Evolutionary conservation across 2,797 vertebrate species (phyloP).

Genomic region (Crenuchus spilurus): DNA sequence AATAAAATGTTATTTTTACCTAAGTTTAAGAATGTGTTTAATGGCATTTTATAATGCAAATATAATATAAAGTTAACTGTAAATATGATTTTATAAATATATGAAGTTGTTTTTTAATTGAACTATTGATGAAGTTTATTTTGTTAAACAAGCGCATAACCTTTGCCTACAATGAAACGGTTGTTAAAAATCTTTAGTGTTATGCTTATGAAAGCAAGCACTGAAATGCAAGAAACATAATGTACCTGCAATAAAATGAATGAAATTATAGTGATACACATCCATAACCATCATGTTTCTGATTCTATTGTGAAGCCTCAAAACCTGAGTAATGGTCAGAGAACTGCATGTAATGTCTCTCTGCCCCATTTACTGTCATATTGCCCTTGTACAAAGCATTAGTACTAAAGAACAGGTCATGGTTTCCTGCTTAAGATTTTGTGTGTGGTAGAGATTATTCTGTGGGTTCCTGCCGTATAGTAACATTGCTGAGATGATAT

Average conservation of each 20-base stretch:
- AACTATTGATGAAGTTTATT: no score
- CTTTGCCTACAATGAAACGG: no score
- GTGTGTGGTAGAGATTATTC: neutral
- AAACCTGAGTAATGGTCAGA: neutral
- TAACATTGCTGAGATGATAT: neutral
- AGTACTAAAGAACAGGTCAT: constrained; percentile 31
- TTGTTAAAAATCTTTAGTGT: no score
- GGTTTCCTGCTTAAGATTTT: neutral
- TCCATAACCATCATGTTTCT: neutral
- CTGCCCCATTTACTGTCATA: neutral
- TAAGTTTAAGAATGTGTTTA: neutral
- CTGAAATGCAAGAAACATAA: no score
- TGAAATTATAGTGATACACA: neutral
- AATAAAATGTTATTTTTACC: neutral
- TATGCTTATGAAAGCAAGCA: no score
- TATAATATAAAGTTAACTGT: no score
- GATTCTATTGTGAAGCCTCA: neutral
- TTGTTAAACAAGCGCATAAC: no score
- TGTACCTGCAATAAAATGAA: no score
- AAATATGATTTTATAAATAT: no score
- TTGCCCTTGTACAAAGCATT: constrained; percentile 13
- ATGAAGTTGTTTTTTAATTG: no score
- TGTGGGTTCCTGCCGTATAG: neutral
- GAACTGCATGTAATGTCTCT: neutral
- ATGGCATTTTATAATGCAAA: no score